Conservation (phyloP, 2,888 invertebrate genomes). For the Halictus ligatus region DNA sequence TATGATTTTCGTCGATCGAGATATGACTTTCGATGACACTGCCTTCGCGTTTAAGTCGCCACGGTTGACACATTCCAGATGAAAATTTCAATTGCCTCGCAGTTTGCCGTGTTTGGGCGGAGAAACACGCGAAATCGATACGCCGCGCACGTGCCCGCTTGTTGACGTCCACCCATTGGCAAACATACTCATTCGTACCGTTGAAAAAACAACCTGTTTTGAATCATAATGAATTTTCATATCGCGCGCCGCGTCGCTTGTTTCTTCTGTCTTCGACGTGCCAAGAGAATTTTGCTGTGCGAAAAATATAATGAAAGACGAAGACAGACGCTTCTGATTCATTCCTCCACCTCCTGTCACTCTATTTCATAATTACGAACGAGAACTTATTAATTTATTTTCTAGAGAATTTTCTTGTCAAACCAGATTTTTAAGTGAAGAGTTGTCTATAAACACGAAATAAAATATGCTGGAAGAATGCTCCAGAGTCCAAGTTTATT, state of each 20-base stretch:
- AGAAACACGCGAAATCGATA: conserved; percentile 34
- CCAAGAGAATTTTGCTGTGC: not conserved
- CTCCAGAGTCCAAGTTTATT: too few relatives aligned
- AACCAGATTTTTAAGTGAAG: too few relatives aligned
- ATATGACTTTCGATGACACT: not conserved
- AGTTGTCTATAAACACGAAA: too few relatives aligned
- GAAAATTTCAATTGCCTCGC: conserved; percentile 22
- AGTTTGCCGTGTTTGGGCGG: conserved; percentile 28
- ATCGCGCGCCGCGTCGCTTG: not conserved
- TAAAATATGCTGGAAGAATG: too few relatives aligned
- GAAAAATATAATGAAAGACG: not conserved
- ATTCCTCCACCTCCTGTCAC: not conserved
- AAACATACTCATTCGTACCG: not conserved
- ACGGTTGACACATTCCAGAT: too few relatives aligned
- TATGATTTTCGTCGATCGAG: too few relatives aligned
- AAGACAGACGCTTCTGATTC: not conserved
- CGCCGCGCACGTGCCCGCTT: not conserved
- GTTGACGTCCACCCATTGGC: not conserved
- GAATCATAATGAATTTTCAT: not conserved
- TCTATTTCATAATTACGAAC: not conserved
- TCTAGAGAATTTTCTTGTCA: not conserved
- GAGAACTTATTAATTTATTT: not conserved
- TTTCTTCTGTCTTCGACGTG: not conserved
- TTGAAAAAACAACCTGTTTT: not conserved
- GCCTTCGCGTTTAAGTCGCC: not conserved